phyloP scores from a whole-genome alignment of 2,888 invertebrate species.

The Acleris holmiana region DNA sequence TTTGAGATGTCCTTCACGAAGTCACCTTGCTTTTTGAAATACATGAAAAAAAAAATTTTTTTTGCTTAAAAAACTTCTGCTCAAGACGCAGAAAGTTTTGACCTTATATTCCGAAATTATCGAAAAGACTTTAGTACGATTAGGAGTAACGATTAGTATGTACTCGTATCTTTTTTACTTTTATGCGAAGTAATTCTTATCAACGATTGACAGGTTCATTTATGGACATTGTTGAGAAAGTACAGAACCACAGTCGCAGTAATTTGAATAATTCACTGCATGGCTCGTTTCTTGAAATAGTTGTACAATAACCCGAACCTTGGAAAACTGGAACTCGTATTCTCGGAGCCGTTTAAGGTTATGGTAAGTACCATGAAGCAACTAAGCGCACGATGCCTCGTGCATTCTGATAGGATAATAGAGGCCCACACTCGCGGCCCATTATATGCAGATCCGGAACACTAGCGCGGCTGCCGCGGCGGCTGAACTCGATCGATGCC shows the following conservation, averaged over 20 bases:
- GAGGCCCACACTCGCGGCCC: conserved; percentile 67
- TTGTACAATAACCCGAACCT: conserved; percentile 16
- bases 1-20: conserved; percentile 57
- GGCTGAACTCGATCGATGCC: conserved; percentile 46
- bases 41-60: too few relatives aligned
- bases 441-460: conserved; percentile 77
- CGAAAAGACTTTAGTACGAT: too few relatives aligned
- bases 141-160: too few relatives aligned
- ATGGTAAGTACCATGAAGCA: conserved; percentile 33
- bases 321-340: conserved; percentile 33
- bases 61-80: too few relatives aligned
- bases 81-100: too few relatives aligned
- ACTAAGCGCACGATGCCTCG: conserved; percentile 44
- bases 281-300: conserved; percentile 18
- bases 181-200: too few relatives aligned
- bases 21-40: conserved; percentile 40
- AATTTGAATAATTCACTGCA: conserved; percentile 8
- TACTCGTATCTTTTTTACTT: too few relatives aligned
- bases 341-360: conserved; percentile 31
- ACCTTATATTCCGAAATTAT: too few relatives aligned
- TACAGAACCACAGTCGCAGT: background rate
- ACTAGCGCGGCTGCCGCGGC: conserved; percentile 37
- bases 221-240: conserved; percentile 17
- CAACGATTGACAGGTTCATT: conserved; percentile 20
- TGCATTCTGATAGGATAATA: conserved; percentile 68